These are phyloP conservation scores for Sthenelais limicola DNA, from an alignment of 2,888 invertebrate species.

Conservation along the genomic window DNA sequence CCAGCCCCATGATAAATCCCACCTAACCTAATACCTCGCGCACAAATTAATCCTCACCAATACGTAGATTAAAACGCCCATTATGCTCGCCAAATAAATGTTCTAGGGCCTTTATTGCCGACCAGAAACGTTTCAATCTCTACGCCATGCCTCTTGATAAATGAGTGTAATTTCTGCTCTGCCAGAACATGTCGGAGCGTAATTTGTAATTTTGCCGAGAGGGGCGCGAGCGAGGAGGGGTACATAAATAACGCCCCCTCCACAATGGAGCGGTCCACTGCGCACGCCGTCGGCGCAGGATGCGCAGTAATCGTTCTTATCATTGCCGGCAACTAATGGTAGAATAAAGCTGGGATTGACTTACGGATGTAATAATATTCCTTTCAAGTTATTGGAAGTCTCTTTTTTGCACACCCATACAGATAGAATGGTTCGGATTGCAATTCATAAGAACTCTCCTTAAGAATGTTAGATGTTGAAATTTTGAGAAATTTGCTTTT, in stretches of 20 bases:
- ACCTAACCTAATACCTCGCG: constrained; percentile 22
- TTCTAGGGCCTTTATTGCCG: constrained; percentile 19
- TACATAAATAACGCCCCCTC: constrained; percentile 26
- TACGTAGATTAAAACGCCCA: constrained; percentile 39
- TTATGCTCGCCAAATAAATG: constrained; percentile 39
- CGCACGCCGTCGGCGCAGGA: constrained; percentile 25
- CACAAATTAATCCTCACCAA: constrained; percentile 38
- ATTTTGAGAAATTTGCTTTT: too few species aligned
- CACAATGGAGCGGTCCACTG: constrained; percentile 19
- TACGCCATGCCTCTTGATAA: constrained; percentile 14
- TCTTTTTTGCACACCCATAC: too few species aligned
- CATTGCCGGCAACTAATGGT: too few species aligned
- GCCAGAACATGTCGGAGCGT: constrained; percentile 24
- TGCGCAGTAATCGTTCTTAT: constrained; percentile 24
- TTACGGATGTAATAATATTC: too few species aligned
- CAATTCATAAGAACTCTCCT: too few species aligned
- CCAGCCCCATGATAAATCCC: constrained; percentile 18
- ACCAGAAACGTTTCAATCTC: constrained; percentile 38
- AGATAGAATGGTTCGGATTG: too few species aligned
- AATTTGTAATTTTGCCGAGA: constrained; percentile 23
- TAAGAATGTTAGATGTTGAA: too few species aligned
- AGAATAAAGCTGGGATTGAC: too few species aligned
- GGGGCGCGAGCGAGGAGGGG: neutral
- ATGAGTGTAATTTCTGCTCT: constrained; percentile 30
- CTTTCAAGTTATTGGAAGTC: too few species aligned